Percentiles rank a stretch among this genome's conserved stretches.
These are phyloP conservation scores for Agelas oroides DNA, from an alignment of 37 sponge, comb jelly and placozoan genomes.

Conservation along the genomic window DNA sequence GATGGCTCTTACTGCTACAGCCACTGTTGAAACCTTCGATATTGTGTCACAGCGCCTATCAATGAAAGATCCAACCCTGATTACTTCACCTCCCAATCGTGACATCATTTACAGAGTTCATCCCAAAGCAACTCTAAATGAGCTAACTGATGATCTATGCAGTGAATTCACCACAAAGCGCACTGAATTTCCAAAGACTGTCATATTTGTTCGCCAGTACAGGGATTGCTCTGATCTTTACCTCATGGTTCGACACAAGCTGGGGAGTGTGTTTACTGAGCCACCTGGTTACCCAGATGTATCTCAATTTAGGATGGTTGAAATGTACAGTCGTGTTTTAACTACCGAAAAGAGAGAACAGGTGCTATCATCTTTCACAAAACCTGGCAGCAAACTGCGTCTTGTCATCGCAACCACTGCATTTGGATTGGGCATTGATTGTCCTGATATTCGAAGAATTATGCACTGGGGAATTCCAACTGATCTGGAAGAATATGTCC, in stretches of 20 bases:
- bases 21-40: too few species aligned
- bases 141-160: not conserved
- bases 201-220: conserved; percentile 24
- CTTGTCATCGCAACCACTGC: conserved; percentile 55
- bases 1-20: too few species aligned
- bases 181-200: conserved; percentile 33
- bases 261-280: conserved; percentile 49
- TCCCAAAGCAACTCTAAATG: not conserved
- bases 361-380: conserved; percentile 27
- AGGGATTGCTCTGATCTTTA: conserved; percentile 31
- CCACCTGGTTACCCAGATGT: conserved; percentile 40
- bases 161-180: conserved; percentile 1
- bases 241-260: not conserved
- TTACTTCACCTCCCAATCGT: too few species aligned
- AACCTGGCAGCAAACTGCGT: conserved; percentile 7
- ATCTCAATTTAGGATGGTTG: conserved; percentile 17
- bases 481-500: too few species aligned
- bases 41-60: too few species aligned
- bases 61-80: too few species aligned
- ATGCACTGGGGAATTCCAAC: conserved; percentile 52
- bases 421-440: conserved; percentile 65
- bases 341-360: conserved; percentile 35
- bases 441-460: conserved; percentile 36
- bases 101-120: conserved; percentile 5
- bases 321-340: conserved; percentile 40